A percentile compares a stretch with the other conserved stretches of the same genome.
These are phyloP conservation scores for Ophthalmolycus amberensis DNA, from an alignment of 2,113 vertebrate genomes.

Conservation along the genomic window DNA sequence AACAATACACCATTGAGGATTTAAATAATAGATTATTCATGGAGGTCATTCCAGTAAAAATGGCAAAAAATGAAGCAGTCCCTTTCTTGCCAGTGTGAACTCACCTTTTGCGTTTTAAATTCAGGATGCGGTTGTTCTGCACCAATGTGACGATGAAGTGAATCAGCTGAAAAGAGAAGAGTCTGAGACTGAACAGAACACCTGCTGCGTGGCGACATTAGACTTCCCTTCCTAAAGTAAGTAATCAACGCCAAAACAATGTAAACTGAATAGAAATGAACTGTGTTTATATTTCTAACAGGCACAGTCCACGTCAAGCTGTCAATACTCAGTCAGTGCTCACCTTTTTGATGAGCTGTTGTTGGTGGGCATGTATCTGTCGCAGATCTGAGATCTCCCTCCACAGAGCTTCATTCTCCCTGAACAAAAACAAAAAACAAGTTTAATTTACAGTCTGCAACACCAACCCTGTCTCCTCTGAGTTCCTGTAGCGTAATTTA, in stretches of 20 bases:
- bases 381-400: slow-evolving; percentile 93
- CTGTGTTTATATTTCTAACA: not conserved
- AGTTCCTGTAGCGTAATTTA: not conserved
- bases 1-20: not conserved
- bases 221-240: not conserved
- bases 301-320: not conserved
- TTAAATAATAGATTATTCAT: not conserved
- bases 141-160: slow-evolving; percentile 97
- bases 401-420: slow-evolving; percentile 97
- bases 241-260: not conserved
- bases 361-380: slow-evolving; percentile 93
- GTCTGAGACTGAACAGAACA: not conserved
- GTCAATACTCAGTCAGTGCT: not conserved
- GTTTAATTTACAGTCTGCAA: not conserved
- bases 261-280: not conserved
- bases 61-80: not conserved
- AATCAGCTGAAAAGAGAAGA: slow-evolving; percentile 85
- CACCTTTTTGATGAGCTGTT: slow-evolving; percentile 96
- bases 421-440: slow-evolving; percentile 64
- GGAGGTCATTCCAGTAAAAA: not conserved
- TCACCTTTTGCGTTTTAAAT: slow-evolving; percentile 96
- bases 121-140: slow-evolving; percentile 94
- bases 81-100: not conserved
- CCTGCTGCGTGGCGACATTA: not conserved
- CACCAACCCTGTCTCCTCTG: not conserved